Conservation (phyloP, 2,113 vertebrate species). For the Mugil cephalus region DNA sequence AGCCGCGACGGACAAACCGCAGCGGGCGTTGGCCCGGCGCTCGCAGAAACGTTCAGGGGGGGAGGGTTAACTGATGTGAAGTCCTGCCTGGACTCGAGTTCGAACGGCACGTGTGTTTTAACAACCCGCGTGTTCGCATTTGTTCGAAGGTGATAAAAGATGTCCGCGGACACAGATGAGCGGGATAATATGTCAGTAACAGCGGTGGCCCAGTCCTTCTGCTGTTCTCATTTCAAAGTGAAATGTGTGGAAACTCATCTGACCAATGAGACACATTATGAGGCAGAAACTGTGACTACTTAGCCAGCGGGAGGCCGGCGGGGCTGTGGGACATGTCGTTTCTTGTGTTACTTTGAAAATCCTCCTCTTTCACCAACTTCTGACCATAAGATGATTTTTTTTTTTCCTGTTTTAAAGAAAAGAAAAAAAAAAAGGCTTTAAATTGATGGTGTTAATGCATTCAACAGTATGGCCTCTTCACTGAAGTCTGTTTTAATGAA, state of each 20-base stretch:
- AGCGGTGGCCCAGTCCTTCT: constrained; percentile 12
- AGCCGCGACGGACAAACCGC: too few relatives aligned
- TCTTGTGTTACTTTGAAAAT: constrained; percentile 21
- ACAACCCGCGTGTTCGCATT: constrained; percentile 23
- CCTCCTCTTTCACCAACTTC: not conserved
- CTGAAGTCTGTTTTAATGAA: not conserved
- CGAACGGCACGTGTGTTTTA: not conserved
- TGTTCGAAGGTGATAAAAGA: constrained; percentile 32
- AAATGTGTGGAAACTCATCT: constrained; percentile 72
- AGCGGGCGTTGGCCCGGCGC: constrained; percentile 21
- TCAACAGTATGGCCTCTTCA: not conserved
- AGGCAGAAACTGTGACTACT: constrained; percentile 59
- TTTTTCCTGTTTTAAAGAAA: not conserved
- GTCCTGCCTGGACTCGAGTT: constrained; percentile 7
- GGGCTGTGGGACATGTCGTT: constrained; percentile 25
- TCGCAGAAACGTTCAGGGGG: constrained; percentile 26
- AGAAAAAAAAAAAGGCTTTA: too few relatives aligned
- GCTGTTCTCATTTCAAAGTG: constrained; percentile 59
- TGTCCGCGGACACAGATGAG: constrained; percentile 24
- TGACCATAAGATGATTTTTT: not conserved
- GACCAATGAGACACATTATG: constrained; percentile 55
- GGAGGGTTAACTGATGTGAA: constrained; percentile 61
- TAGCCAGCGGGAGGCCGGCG: constrained; percentile 54
- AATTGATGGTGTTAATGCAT: too few relatives aligned
- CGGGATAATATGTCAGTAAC: constrained; percentile 26